phyloP scores from a whole-genome alignment of 1,140 invertebrate species.

The Mactra quadrangularis region DNA sequence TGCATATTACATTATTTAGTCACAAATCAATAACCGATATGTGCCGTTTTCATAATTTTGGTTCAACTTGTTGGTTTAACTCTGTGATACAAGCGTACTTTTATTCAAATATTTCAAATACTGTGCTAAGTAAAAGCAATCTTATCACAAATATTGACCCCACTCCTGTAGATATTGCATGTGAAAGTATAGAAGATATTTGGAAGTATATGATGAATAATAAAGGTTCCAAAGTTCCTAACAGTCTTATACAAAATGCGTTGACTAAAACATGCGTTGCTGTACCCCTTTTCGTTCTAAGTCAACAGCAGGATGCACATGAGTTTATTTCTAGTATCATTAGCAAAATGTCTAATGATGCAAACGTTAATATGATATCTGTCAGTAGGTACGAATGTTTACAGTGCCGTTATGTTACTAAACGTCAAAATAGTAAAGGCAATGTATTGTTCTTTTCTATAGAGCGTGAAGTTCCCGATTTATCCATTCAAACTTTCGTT shows the following conservation, averaged over 20 bases:
- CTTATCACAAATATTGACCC: not conserved
- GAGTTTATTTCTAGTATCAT: not conserved
- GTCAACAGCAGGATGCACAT: slow-evolving; percentile 2
- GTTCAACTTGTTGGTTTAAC: slow-evolving; percentile 33
- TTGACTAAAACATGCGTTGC: slow-evolving; percentile 4
- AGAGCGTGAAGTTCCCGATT: not conserved
- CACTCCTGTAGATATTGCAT: not conserved
- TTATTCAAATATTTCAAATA: not conserved
- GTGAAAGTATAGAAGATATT: not conserved
- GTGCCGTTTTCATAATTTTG: too few relatives aligned
- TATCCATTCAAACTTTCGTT: not conserved
- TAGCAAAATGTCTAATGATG: not conserved
- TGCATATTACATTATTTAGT: too few relatives aligned
- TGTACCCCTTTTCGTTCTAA: not conserved
- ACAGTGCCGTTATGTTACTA: not conserved
- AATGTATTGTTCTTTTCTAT: not conserved
- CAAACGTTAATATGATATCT: not conserved
- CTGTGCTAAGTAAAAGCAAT: not conserved
- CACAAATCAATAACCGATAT: too few relatives aligned
- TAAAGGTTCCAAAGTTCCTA: not conserved
- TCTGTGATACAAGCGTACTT: not conserved
- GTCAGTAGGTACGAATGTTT: not conserved
- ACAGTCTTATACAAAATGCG: not conserved
- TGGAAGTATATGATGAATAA: not conserved
- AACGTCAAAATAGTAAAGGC: not conserved